These are phyloP conservation scores for Metallyticus violacea DNA, from an alignment of 2,888 invertebrate species.

Conservation along the genomic window DNA sequence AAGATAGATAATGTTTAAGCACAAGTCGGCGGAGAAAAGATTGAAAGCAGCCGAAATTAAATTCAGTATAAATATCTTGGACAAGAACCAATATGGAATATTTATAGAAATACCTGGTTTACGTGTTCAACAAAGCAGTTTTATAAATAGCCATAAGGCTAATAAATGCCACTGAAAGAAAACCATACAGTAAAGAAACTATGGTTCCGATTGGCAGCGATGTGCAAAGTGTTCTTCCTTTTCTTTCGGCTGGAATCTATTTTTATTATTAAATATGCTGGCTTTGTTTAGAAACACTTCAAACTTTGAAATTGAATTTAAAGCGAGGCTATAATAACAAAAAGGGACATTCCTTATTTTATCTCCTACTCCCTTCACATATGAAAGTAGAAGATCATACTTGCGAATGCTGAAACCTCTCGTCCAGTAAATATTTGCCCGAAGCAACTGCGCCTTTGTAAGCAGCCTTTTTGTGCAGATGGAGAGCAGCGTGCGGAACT, in stretches of 20 bases:
- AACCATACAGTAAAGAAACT: too few relatives aligned
- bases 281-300: neutral
- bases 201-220: neutral
- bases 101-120: too few relatives aligned
- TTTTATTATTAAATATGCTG: neutral
- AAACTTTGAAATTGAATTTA: neutral
- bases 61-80: too few relatives aligned
- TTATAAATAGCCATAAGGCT: too few relatives aligned
- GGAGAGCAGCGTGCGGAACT: neutral
- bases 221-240: neutral
- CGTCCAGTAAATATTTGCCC: neutral
- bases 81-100: too few relatives aligned
- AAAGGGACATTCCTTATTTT: neutral
- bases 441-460: neutral
- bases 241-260: neutral
- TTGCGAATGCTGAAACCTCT: neutral
- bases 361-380: neutral
- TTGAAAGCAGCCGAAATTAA: too few relatives aligned
- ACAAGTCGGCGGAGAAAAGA: too few relatives aligned
- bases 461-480: neutral
- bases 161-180: too few relatives aligned
- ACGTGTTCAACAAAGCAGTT: too few relatives aligned
- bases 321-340: too few relatives aligned
- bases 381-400: neutral
- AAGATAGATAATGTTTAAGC: too few relatives aligned